A percentile compares a stretch with the other conserved stretches of the same genome.
Evolutionary conservation across 2,113 vertebrate species (phyloP).

Genomic region (Galbula dea): DNA sequence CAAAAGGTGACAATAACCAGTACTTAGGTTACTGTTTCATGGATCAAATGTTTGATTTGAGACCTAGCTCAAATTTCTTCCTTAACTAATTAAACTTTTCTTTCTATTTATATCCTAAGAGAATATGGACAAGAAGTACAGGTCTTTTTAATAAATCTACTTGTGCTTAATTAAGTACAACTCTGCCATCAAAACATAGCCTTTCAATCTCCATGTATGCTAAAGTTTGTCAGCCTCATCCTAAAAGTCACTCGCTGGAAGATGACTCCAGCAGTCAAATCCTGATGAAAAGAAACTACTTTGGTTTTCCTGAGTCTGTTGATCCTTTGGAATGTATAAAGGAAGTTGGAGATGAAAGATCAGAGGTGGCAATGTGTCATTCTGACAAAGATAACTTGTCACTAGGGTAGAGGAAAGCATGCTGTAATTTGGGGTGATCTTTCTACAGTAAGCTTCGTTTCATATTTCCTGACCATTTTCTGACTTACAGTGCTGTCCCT

Average conservation of each 20-base stretch:
- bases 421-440: neutral
- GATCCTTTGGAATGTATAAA: neutral
- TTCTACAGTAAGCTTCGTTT: neutral
- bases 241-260: neutral
- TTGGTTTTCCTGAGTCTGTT: neutral
- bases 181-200: neutral
- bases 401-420: neutral
- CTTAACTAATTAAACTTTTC: conserved; percentile 85
- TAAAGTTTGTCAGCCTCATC: neutral
- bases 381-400: neutral
- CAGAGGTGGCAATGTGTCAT: neutral
- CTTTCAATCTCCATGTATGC: neutral
- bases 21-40: conserved; percentile 84
- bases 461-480: neutral
- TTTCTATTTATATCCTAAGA: conserved; percentile 79
- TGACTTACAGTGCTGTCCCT: neutral
- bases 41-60: conserved; percentile 84
- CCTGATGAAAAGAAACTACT: neutral
- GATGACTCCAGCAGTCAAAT: neutral
- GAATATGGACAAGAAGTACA: conserved; percentile 37
- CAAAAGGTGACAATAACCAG: conserved; percentile 82
- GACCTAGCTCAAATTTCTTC: conserved; percentile 83
- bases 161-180: conserved; percentile 16
- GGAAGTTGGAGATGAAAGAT: neutral
- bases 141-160: conserved; percentile 1